These are phyloP conservation scores for Limonius californicus DNA, from an alignment of 1,140 invertebrate genomes.

Conservation along the genomic window DNA sequence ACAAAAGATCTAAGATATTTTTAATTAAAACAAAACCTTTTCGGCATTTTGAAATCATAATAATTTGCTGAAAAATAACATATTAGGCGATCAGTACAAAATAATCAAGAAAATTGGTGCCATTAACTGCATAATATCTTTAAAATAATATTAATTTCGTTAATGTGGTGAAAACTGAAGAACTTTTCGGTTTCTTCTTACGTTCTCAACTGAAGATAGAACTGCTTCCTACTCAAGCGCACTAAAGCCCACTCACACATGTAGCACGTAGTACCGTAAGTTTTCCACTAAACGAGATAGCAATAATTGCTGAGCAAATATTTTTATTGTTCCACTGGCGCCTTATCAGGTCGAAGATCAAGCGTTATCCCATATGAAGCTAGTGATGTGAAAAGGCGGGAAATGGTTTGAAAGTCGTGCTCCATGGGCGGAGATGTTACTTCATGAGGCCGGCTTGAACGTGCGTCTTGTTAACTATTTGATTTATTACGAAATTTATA, in stretches of 20 bases:
- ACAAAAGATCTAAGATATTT: too few species aligned
- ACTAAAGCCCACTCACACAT: not conserved
- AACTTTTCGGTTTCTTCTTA: too few species aligned
- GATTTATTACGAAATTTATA: conserved; percentile 35
- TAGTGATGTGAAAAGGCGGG: conserved; percentile 17
- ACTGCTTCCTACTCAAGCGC: not conserved
- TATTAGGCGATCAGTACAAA: too few species aligned
- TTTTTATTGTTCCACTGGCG: not conserved
- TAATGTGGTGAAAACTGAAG: too few species aligned
- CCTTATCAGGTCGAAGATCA: not conserved
- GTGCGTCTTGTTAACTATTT: conserved; percentile 46
- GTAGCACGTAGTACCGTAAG: not conserved
- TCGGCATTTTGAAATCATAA: too few species aligned
- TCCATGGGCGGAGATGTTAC: conserved; percentile 16
- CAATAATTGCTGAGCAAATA: not conserved
- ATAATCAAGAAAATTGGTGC: too few species aligned
- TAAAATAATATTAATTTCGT: too few species aligned
- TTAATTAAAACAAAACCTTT: too few species aligned
- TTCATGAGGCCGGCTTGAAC: conserved; percentile 35
- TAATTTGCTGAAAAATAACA: too few species aligned
- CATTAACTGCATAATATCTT: too few species aligned
- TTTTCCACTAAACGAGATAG: not conserved
- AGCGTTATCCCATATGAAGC: not conserved
- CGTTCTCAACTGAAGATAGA: too few species aligned
- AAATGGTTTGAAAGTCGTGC: conserved; percentile 21